These are phyloP conservation scores for Nannoperca obscura DNA, from an alignment of 2,797 vertebrate genomes.

Conservation along the genomic window DNA sequence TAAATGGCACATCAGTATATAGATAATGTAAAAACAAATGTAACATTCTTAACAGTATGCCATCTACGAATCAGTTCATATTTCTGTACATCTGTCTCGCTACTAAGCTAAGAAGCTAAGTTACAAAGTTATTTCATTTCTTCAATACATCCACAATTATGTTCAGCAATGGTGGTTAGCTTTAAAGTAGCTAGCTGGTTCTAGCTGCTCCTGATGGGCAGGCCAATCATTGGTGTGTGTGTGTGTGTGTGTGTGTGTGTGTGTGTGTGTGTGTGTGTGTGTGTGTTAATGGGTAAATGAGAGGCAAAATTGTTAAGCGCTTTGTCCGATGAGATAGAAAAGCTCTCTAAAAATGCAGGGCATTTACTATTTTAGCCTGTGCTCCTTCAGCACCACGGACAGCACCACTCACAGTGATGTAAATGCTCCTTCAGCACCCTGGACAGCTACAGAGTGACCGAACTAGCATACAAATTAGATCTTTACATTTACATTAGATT, in stretches of 20 bases:
- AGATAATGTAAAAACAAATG: background rate
- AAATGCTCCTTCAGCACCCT: background rate
- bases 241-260: no score
- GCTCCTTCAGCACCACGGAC: slow-evolving; percentile 6
- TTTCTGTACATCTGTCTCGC: no score
- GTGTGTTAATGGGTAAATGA: no score
- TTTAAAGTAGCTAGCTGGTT: background rate
- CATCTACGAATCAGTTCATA: no score
- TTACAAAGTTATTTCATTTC: background rate
- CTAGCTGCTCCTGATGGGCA: no score
- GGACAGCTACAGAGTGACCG: background rate
- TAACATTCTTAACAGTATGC: background rate
- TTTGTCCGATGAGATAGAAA: no score
- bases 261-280: no score
- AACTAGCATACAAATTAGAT: background rate
- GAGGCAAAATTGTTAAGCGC: no score
- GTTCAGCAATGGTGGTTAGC: background rate
- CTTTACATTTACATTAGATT: background rate
- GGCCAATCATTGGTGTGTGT: no score
- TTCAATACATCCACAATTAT: background rate
- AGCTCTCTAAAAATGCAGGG: no score
- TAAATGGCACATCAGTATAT: background rate
- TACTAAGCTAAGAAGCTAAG: background rate
- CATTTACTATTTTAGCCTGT: no score
- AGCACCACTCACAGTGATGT: background rate